Evolutionary conservation across 1,140 invertebrate genomes (phyloP), one percentile per base, ranked within the genome.

Genomic region (Danaus melanippus): DNA sequence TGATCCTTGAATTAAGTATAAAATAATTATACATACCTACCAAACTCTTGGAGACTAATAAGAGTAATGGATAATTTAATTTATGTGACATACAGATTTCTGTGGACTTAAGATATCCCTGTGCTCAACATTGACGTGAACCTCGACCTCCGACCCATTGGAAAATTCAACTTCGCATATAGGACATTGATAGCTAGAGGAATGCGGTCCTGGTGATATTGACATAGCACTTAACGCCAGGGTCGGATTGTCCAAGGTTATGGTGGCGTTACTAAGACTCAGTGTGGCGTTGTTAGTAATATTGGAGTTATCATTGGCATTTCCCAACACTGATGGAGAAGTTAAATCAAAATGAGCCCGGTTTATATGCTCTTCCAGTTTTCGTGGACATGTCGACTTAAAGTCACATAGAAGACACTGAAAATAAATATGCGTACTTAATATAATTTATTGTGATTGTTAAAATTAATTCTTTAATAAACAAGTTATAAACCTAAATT

Each of bases 41-140:
- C 15, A n/a, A n/a, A n/a, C n/a, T 32, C 6, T 32, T 32, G 21
- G 6, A 51, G 6, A 9, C 9, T 21, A 39, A 39, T 9, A 39
- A 40, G 12, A 21, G 10, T 42, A 42, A 42, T 50, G 8, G n/a
- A 12, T 21, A 40, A 46, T 54, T 10, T 12, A 32, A 41, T 17
- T 39, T 12, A 12, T 12, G 44, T 44, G 50, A 71, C 74, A 76
- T 58, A 86, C 81, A 4, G 67, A 58, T 67, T 87, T 88, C 55
- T 87, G 85, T 9, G 87, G 87, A 66, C 87, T 87, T 56, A 87
- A 67, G 58, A 88, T 88, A 69, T 88, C 87, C 39, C 79, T 74
- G 76, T 96, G 94, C 71, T 94, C 93, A 15, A 94, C 92, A 79
- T 96, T 96, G 0, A 96, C 94, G 77, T 96, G 95, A 9, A 95